phyloP scores from a whole-genome alignment of 1,140 invertebrate genomes.

The Eriocheir sinensis region DNA sequence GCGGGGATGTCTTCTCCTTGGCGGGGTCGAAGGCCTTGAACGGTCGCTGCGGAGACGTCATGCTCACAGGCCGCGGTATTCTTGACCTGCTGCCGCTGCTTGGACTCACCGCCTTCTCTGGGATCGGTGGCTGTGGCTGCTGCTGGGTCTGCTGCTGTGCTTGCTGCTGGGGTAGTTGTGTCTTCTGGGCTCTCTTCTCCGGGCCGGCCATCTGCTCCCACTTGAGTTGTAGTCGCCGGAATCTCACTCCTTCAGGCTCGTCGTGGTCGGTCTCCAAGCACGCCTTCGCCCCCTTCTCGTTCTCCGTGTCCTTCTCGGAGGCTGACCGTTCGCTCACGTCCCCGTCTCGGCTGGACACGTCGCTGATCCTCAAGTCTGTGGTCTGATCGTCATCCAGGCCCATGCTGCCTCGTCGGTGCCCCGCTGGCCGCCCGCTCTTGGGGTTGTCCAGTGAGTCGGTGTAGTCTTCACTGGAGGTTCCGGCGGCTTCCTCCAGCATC shows the following conservation, averaged over 20 bases:
- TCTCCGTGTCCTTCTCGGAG: constrained; percentile 78
- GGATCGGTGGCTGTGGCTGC: constrained; percentile 19
- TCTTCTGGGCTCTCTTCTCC: constrained; percentile 56
- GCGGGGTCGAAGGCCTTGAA: constrained; percentile 79
- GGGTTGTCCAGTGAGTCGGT: constrained; percentile 87
- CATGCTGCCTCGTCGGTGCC: constrained; percentile 6
- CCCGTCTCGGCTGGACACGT: constrained; percentile 76
- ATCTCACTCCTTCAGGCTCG: constrained; percentile 82
- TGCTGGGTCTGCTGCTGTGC: constrained; percentile 20
- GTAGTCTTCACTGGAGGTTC: constrained; percentile 87
- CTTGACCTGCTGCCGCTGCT: constrained; percentile 85
- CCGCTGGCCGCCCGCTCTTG: constrained; percentile 49
- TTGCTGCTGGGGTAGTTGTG: constrained; percentile 35
- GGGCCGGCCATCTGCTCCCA: constrained; percentile 88
- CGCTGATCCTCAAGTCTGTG: constrained; percentile 72
- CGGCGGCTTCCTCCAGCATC: constrained; percentile 84
- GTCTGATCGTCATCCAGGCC: constrained; percentile 61
- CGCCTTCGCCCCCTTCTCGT: constrained; percentile 75
- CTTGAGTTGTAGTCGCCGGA: constrained; percentile 91
- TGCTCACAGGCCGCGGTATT: constrained; percentile 87
- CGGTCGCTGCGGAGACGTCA: constrained; percentile 78
- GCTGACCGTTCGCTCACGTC: constrained; percentile 78
- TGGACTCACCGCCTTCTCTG: constrained; percentile 78
- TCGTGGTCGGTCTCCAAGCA: constrained; percentile 66
- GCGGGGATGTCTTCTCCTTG: constrained; percentile 78